Conservation (phyloP, 2,888 invertebrate species). For the Oligia fasciuncula region DNA sequence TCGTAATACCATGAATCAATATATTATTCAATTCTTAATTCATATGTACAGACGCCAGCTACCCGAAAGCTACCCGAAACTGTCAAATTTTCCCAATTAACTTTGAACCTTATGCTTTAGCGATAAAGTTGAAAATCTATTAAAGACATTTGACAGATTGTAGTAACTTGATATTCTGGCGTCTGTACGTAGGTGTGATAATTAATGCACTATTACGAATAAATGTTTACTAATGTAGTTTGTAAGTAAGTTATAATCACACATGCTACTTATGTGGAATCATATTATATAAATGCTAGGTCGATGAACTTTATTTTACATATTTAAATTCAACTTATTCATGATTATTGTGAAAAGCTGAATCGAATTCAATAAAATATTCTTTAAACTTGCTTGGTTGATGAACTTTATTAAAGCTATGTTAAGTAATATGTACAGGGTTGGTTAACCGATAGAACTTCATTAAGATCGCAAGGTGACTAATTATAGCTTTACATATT, state of each 20-base stretch:
- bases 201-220: neutral
- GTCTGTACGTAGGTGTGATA: neutral
- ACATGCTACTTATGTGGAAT: slow-evolving; percentile 1
- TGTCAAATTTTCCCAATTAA: too few species aligned
- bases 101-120: too few species aligned
- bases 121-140: too few species aligned
- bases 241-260: slow-evolving; percentile 4
- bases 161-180: too few species aligned
- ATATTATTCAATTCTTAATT: slow-evolving; percentile 9
- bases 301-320: neutral
- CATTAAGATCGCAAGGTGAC: slow-evolving; percentile 6
- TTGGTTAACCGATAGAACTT: slow-evolving; percentile 12
- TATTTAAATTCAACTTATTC: too few species aligned
- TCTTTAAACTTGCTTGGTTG: neutral
- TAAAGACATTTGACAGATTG: too few species aligned
- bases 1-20: neutral
- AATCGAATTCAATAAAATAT: too few species aligned
- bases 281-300: neutral
- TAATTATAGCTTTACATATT: slow-evolving; percentile 1
- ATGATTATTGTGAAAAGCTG: too few species aligned
- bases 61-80: too few species aligned
- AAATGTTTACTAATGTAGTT: slow-evolving; percentile 16
- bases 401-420: slow-evolving; percentile 19
- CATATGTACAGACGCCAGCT: neutral
- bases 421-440: neutral